These are phyloP conservation scores for Zaprionus nigranus DNA, from an alignment of 1,140 invertebrate genomes.

Conservation along the genomic window DNA sequence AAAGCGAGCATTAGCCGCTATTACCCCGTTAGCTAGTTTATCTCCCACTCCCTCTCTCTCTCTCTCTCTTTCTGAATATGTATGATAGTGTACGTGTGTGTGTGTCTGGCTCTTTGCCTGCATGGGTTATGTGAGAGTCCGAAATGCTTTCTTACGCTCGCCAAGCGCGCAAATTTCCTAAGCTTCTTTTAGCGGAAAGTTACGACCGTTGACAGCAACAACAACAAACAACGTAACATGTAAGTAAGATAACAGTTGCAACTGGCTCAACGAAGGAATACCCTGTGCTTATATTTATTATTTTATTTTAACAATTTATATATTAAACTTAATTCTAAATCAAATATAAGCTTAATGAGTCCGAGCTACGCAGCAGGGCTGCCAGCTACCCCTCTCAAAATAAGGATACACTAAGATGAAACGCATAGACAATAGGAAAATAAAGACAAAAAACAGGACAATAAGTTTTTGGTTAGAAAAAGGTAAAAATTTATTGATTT, in stretches of 20 bases:
- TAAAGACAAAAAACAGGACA: background rate
- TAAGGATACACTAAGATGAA: too few relatives aligned
- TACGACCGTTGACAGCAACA: slow-evolving; percentile 34
- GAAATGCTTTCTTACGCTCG: slow-evolving; percentile 34
- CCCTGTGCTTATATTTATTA: too few relatives aligned
- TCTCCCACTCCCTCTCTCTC: background rate
- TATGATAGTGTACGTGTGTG: background rate
- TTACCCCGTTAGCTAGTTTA: slow-evolving; percentile 67
- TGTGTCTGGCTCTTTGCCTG: slow-evolving; percentile 9
- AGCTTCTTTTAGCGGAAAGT: slow-evolving; percentile 62
- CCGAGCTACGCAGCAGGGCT: too few relatives aligned
- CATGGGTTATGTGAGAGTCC: slow-evolving; percentile 18
- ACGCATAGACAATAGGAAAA: slow-evolving; percentile 17
- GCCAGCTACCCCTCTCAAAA: too few relatives aligned
- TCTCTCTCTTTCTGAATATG: background rate
- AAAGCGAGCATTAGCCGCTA: slow-evolving; percentile 75
- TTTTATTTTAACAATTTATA: too few relatives aligned
- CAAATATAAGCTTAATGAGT: too few relatives aligned
- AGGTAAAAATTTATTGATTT: too few relatives aligned
- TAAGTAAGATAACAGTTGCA: slow-evolving; percentile 9
- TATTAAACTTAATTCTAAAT: too few relatives aligned
- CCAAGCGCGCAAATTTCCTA: slow-evolving; percentile 54
- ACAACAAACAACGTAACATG: slow-evolving; percentile 27
- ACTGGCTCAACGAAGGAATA: background rate
- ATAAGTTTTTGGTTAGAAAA: too few relatives aligned